Conservation (phyloP, 1,140 invertebrate species). For the Drosophila mayri region DNA sequence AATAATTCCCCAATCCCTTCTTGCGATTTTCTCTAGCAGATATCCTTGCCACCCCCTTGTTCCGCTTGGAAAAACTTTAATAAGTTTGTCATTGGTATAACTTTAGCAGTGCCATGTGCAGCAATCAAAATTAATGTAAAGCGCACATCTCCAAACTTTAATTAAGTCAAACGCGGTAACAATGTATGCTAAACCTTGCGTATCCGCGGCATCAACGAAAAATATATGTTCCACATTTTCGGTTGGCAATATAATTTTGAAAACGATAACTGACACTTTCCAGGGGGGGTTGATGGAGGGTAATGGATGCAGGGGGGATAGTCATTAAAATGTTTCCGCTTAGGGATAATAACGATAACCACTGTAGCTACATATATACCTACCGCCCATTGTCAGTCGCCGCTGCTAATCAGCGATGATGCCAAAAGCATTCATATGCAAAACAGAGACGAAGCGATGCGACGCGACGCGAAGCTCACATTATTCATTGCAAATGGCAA, state of each 20-base stretch:
- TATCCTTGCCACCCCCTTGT: background rate
- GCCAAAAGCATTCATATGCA: constrained; percentile 80
- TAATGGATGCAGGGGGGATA: constrained; percentile 34
- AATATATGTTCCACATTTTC: constrained; percentile 10
- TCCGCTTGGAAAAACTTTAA: constrained; percentile 24
- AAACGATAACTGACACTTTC: constrained; percentile 76
- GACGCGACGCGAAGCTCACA: constrained; percentile 33
- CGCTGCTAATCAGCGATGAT: constrained; percentile 73
- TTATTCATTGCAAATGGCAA: constrained; percentile 81
- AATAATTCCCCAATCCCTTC: background rate
- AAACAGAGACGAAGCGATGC: constrained; percentile 45
- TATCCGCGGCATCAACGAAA: constrained; percentile 32
- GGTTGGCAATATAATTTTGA: constrained; percentile 73
- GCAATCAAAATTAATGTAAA: constrained; percentile 71
- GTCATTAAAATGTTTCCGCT: constrained; percentile 80
- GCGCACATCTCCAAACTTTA: constrained; percentile 61
- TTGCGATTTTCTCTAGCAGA: background rate
- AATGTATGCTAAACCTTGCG: constrained; percentile 62
- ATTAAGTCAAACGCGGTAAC: constrained; percentile 54
- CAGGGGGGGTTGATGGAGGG: background rate
- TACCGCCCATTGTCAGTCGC: constrained; percentile 67
- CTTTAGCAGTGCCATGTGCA: constrained; percentile 47
- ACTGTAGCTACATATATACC: background rate
- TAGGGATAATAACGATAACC: constrained; percentile 19
- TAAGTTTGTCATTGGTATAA: constrained; percentile 55